Conservation (phyloP, 2,113 vertebrate species). For the Cryptotis parvus region DNA sequence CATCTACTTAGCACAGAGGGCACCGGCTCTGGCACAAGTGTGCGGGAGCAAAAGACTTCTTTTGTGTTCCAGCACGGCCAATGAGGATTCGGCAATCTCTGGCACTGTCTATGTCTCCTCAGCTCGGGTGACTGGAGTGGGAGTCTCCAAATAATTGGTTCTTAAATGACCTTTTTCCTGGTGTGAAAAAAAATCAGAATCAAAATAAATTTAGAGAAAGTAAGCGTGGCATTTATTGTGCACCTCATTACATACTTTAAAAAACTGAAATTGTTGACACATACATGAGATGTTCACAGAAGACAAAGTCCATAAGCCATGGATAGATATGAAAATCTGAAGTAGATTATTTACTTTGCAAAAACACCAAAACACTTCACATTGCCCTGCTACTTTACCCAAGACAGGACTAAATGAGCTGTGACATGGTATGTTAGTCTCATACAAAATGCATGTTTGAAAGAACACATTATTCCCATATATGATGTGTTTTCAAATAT, state of each 20-base stretch:
- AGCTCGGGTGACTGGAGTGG: neutral
- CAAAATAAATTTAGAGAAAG: conserved; percentile 33
- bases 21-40: neutral
- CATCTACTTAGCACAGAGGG: neutral
- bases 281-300: conserved; percentile 52
- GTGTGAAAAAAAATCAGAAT: neutral
- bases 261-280: conserved; percentile 27
- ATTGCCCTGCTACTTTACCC: conserved; percentile 28
- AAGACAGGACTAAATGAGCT: conserved; percentile 17
- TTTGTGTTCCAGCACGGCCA: neutral
- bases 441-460: conserved; percentile 59
- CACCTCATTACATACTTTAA: conserved; percentile 30
- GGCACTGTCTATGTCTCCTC: neutral
- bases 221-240: neutral
- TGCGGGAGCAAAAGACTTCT: too few relatives aligned
- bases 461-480: conserved; percentile 45
- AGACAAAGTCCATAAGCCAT: conserved; percentile 59
- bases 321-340: conserved; percentile 31
- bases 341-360: conserved; percentile 40
- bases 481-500: conserved; percentile 30
- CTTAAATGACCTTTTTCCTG: neutral
- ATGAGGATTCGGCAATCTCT: neutral
- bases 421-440: conserved; percentile 27
- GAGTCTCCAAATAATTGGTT: neutral
- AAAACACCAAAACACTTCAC: conserved; percentile 47